Evolutionary conservation across 2,888 invertebrate genomes (phyloP).

Genomic region (Alentia gelatinosa): DNA sequence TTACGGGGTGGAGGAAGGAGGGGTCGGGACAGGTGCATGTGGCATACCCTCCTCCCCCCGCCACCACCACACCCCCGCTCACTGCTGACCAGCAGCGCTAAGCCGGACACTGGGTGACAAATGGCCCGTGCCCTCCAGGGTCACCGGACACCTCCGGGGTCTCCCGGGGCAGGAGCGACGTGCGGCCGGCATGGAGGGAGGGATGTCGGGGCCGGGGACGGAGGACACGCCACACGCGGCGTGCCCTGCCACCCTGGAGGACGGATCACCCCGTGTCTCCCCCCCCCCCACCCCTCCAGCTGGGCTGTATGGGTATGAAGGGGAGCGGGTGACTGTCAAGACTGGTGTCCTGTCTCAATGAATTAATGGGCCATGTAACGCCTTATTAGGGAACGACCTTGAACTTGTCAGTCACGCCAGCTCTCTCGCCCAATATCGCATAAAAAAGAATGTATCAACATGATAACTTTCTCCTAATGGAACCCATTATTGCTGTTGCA

Average conservation of each 20-base stretch:
- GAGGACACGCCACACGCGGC: too few species aligned
- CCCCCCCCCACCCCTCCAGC: too few species aligned
- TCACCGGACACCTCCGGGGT: background rate
- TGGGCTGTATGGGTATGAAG: too few species aligned
- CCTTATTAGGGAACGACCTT: background rate
- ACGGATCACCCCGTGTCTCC: too few species aligned
- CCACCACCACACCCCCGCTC: background rate
- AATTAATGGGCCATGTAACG: background rate
- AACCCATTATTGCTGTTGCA: too few species aligned
- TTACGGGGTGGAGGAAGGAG: background rate
- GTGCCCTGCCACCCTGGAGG: too few species aligned
- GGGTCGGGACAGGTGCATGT: conserved; percentile 7
- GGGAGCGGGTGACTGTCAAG: background rate
- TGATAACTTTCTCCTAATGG: too few species aligned
- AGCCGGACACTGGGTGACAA: background rate
- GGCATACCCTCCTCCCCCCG: background rate
- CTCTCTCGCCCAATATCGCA: too few species aligned
- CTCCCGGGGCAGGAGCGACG: background rate
- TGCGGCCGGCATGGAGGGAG: background rate
- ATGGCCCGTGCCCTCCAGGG: background rate
- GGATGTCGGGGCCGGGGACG: background rate
- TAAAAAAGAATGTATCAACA: background rate
- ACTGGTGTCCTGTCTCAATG: background rate
- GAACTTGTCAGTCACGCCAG: background rate
- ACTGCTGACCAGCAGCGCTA: background rate